phyloP scores from a whole-genome alignment of 92 coral and sea anemone species.

The Siderastrea radians region DNA sequence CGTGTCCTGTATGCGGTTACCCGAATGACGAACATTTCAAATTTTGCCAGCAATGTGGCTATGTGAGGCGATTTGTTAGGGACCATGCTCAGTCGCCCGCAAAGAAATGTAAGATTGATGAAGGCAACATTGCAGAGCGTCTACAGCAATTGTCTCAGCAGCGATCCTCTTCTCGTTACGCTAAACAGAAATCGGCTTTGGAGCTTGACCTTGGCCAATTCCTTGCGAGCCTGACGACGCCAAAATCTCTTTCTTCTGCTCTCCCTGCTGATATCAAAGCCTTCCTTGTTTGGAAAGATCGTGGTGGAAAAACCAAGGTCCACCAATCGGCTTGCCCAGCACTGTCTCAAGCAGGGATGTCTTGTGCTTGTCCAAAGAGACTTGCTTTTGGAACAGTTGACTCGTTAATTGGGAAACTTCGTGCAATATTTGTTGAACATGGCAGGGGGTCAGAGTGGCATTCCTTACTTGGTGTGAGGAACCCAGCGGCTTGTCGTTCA shows the following conservation, averaged over 20 bases:
- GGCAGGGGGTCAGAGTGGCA: slow-evolving; percentile 61
- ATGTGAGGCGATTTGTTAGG: slow-evolving; percentile 1
- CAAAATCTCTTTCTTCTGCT: slow-evolving; percentile 3
- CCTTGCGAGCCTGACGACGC: not conserved
- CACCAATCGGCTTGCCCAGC: slow-evolving; percentile 5
- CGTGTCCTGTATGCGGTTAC: slow-evolving; percentile 28
- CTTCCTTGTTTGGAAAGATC: slow-evolving; percentile 37
- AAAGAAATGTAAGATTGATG: slow-evolving; percentile 16
- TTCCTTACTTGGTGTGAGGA: slow-evolving; percentile 41
- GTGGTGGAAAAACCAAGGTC: slow-evolving; percentile 3
- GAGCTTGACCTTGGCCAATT: slow-evolving; percentile 4
- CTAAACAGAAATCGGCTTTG: slow-evolving; percentile 48
- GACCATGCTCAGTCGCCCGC: not conserved
- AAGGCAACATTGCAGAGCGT: slow-evolving; percentile 9
- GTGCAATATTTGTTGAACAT: slow-evolving; percentile 48
- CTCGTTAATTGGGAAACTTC: slow-evolving; percentile 62
- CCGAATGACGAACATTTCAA: slow-evolving; percentile 18
- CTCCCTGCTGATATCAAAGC: not conserved
- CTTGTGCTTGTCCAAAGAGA: slow-evolving; percentile 18
- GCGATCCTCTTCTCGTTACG: slow-evolving; percentile 25
- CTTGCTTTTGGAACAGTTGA: slow-evolving; percentile 38
- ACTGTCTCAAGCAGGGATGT: not conserved
- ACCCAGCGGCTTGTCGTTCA: slow-evolving; percentile 42
- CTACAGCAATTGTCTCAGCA: not conserved
- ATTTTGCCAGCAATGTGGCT: slow-evolving; percentile 30